Evolutionary conservation across 1,140 invertebrate genomes (phyloP).

Genomic region (Coenobita brevimanus): DNA sequence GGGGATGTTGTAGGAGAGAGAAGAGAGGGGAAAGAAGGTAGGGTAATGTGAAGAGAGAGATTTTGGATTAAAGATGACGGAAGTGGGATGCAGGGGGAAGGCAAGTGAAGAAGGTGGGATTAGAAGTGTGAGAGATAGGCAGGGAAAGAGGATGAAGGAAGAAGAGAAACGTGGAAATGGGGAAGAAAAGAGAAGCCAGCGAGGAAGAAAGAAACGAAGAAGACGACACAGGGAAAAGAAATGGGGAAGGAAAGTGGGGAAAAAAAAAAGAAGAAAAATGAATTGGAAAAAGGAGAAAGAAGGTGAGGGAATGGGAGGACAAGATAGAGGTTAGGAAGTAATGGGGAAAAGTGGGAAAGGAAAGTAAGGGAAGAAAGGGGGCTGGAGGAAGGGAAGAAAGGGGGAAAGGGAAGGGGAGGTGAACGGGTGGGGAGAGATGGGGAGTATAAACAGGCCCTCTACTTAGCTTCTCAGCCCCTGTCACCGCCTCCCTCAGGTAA

Average conservation of each 20-base stretch:
- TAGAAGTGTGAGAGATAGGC: background rate
- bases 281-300: too few species aligned
- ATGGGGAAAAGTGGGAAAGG: background rate
- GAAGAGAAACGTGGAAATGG: too few species aligned
- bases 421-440: background rate
- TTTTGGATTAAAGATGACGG: background rate
- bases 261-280: too few species aligned
- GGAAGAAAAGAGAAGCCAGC: too few species aligned
- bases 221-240: background rate
- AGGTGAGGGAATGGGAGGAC: background rate
- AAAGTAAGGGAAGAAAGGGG: background rate
- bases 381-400: too few species aligned
- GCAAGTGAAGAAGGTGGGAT: background rate
- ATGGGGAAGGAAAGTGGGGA: too few species aligned
- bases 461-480: too few species aligned
- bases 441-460: too few species aligned
- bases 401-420: background rate
- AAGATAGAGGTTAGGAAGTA: background rate
- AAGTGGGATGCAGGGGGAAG: background rate
- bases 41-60: background rate
- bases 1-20: background rate
- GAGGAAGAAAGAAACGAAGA: background rate
- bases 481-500: too few species aligned
- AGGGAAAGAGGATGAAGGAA: too few species aligned
- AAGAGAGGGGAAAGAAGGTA: background rate